These are phyloP conservation scores for Dasypus novemcinctus DNA, from an alignment of 2,113 vertebrate genomes.

Conservation along the genomic window DNA sequence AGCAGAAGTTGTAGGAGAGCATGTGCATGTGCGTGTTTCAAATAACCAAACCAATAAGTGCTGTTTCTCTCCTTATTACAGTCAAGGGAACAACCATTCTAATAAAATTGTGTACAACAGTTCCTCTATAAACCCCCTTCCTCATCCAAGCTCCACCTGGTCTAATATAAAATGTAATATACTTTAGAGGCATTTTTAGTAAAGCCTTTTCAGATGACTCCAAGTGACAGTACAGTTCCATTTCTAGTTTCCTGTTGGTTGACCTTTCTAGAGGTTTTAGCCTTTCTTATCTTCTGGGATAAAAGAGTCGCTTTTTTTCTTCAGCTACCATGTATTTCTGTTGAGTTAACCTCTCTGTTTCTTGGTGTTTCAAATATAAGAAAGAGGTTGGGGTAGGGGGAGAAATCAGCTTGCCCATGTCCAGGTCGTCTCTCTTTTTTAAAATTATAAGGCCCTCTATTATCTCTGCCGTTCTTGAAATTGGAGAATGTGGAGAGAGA, in stretches of 20 bases:
- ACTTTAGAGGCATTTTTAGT: conserved; percentile 76
- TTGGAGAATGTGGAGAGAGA: neutral
- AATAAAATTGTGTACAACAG: conserved; percentile 75
- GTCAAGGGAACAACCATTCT: conserved; percentile 73
- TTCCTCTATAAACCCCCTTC: conserved; percentile 75
- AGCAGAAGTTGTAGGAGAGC: conserved; percentile 51
- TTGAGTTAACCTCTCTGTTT: conserved; percentile 31
- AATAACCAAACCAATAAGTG: conserved; percentile 70
- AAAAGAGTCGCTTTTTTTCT: conserved; percentile 50
- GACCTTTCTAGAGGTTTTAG: conserved; percentile 57
- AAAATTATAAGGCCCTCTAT: neutral
- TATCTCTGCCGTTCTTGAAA: conserved; percentile 42
- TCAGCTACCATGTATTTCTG: neutral
- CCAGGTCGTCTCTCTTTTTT: neutral
- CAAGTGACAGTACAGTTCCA: conserved; percentile 59
- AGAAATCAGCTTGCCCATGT: neutral
- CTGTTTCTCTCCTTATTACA: conserved; percentile 71
- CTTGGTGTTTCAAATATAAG: neutral
- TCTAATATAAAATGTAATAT: conserved; percentile 76
- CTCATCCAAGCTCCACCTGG: conserved; percentile 73
- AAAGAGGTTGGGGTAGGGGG: neutral
- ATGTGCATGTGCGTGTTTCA: conserved; percentile 38
- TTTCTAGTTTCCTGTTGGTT: conserved; percentile 73
- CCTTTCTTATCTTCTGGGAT: conserved; percentile 65
- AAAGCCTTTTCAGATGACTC: conserved; percentile 72